Percentiles rank a stretch among this genome's conserved stretches.
phyloP scores from a whole-genome alignment of 1,140 invertebrate genomes.

The Trichonephila inaurata region DNA sequence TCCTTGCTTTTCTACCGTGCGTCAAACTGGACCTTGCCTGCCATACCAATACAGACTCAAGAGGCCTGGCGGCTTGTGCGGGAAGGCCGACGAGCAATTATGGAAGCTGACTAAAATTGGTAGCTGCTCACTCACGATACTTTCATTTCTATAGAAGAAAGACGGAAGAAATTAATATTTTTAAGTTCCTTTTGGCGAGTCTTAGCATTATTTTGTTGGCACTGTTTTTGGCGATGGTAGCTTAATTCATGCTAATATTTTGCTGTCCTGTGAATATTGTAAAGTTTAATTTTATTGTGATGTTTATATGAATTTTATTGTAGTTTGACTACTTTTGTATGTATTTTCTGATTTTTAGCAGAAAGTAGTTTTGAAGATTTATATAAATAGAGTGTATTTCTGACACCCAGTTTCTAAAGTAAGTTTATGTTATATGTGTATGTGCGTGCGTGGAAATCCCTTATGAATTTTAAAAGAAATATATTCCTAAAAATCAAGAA shows the following conservation, averaged over 20 bases:
- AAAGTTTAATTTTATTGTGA: background rate
- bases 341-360: background rate
- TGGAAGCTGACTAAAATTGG: slow-evolving; percentile 72
- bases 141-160: slow-evolving; percentile 26
- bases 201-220: slow-evolving; percentile 59
- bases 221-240: slow-evolving; percentile 37
- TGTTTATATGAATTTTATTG: background rate
- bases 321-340: background rate
- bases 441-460: too few species aligned
- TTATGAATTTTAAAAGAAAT: too few species aligned
- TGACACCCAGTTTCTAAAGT: too few species aligned
- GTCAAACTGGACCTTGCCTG: slow-evolving; percentile 80
- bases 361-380: too few species aligned
- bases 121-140: slow-evolving; percentile 73
- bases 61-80: slow-evolving; percentile 80
- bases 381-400: too few species aligned
- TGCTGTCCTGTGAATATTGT: slow-evolving; percentile 1
- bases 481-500: too few species aligned
- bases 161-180: slow-evolving; percentile 41
- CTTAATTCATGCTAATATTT: background rate
- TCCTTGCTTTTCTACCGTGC: slow-evolving; percentile 79
- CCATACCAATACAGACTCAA: slow-evolving; percentile 82
- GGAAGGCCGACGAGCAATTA: slow-evolving; percentile 80
- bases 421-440: too few species aligned
- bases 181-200: slow-evolving; percentile 60